Evolutionary conservation across 2,113 vertebrate genomes (phyloP), one percentile per base, ranked within the genome.

Genomic region (Oncorhynchus tshawytscha): DNA sequence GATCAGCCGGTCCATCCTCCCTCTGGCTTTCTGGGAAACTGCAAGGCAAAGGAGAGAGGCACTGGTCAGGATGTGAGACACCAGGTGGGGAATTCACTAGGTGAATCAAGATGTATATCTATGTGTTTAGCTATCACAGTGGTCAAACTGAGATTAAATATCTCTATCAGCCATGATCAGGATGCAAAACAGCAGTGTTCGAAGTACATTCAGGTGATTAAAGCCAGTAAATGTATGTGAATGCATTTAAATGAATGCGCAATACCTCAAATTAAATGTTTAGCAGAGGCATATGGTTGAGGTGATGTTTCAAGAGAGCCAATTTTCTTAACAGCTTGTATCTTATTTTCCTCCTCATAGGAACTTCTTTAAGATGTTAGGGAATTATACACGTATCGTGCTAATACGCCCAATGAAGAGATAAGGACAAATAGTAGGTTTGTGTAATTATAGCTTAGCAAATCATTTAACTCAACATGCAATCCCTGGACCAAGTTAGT

Each of bases 1-100:
- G 81, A 92, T 88, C 84, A 95, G 87, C 79, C 91, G 88, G 88
- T 95, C 96, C 96, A 97, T 97, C 87, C 73, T 91, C 86, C 82
- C 85, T 92, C 79, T 85, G 74, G 64, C 31, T n/a, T 25, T 73
- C 81, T 70, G 78, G 82, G 76, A 71, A 90, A 88, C 92, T 94
- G 88, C 68, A 87, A 87, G 67, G 82, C 20, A 90, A 71, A 57
- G 24, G 15, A 74, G 31, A 83, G 68, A 76, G 81, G 39, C 9
- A 12, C 22, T 5, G 48, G 70, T 72, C 13, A 49, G 12, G 29
- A 57, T 39, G n/a, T 67, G 49, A 11, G 45, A 54, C 49, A n/a
- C 9, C 57, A 22, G 13, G 20, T 9, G 62, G 5, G 1, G 22
- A 31, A 34, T 67, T 29, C 25, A 27, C 13, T 31, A 15, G 12